Evolutionary conservation across 2,888 invertebrate genomes (phyloP).

Genomic region (Hedya salicella): DNA sequence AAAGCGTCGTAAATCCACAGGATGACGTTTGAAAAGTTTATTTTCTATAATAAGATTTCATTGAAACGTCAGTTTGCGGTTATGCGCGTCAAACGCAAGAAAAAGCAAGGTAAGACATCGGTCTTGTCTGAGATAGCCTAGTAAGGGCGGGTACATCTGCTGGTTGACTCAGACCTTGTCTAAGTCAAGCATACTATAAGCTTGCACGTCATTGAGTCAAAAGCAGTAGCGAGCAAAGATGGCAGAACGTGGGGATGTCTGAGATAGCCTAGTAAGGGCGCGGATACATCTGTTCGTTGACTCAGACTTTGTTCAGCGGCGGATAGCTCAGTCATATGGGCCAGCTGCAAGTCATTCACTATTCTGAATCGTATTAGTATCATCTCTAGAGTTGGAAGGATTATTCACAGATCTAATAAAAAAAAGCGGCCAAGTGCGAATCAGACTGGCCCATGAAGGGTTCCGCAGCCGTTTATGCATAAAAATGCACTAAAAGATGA

Average conservation of each 20-base stretch:
- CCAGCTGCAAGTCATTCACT: conserved; percentile 31
- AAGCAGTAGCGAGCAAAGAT: conserved; percentile 13
- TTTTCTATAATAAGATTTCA: conserved; percentile 32
- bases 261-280: conserved; percentile 44
- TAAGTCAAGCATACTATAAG: conserved; percentile 7
- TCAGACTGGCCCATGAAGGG: too few species aligned
- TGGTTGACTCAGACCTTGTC: conserved; percentile 37
- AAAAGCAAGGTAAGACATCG: conserved; percentile 22
- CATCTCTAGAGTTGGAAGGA: neutral
- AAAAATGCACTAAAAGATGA: too few species aligned
- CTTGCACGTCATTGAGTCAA: conserved; percentile 20
- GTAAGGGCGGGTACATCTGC: conserved; percentile 39
- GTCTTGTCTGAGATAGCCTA: conserved; percentile 39
- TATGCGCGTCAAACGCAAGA: conserved; percentile 22
- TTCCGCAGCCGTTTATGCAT: too few species aligned
- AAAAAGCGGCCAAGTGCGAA: too few species aligned
- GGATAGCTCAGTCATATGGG: conserved; percentile 31
- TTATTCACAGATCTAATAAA: neutral
- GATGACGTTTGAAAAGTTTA: conserved; percentile 32
- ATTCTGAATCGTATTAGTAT: conserved; percentile 10
- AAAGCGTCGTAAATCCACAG: conserved; percentile 28
- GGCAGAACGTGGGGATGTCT: conserved; percentile 8
- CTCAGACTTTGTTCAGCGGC: conserved; percentile 31
- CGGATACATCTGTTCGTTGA: conserved; percentile 40
- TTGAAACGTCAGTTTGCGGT: conserved; percentile 36